Conservation (phyloP, 2,113 vertebrate species). For the Pelvicachromis taeniatus region DNA sequence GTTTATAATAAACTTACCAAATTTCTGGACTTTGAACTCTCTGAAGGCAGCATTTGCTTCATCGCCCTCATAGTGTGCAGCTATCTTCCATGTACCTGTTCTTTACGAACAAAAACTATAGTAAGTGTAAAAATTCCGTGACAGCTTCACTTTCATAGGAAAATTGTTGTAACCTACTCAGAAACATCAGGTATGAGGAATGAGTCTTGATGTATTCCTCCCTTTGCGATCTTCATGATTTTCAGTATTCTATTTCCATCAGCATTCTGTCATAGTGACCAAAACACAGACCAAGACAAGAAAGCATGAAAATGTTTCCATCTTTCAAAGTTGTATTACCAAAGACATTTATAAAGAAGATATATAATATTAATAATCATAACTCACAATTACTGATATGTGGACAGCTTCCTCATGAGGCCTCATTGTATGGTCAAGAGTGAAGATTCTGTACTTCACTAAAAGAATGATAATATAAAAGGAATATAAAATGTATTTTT, state of each 20-base stretch:
- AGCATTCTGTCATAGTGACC: constrained; percentile 71
- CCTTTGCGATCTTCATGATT: rapidly evolving
- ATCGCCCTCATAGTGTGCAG: constrained; percentile 65
- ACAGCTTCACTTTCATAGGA: neutral
- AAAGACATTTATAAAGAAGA: neutral
- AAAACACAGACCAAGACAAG: neutral
- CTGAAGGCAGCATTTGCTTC: constrained; percentile 54
- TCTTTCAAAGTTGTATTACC: neutral
- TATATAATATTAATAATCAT: neutral
- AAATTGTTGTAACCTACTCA: constrained; percentile 49
- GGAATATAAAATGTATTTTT: neutral
- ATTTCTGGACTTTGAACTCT: constrained; percentile 81
- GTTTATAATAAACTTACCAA: constrained; percentile 64
- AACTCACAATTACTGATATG: constrained; percentile 59
- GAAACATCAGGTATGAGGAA: constrained; percentile 77
- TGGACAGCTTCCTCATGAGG: constrained; percentile 4
- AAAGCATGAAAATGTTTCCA: neutral
- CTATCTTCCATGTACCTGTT: constrained; percentile 78
- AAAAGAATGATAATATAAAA: neutral
- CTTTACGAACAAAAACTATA: constrained; percentile 13
- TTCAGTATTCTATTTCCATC: constrained; percentile 68
- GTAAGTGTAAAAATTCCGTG: rapidly evolving
- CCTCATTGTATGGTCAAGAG: constrained; percentile 68
- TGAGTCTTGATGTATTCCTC: constrained; percentile 40
- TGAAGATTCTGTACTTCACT: constrained; percentile 73